Conservation (phyloP, 92 coral and sea anemone species). For the Phymanthus crucifer region DNA sequence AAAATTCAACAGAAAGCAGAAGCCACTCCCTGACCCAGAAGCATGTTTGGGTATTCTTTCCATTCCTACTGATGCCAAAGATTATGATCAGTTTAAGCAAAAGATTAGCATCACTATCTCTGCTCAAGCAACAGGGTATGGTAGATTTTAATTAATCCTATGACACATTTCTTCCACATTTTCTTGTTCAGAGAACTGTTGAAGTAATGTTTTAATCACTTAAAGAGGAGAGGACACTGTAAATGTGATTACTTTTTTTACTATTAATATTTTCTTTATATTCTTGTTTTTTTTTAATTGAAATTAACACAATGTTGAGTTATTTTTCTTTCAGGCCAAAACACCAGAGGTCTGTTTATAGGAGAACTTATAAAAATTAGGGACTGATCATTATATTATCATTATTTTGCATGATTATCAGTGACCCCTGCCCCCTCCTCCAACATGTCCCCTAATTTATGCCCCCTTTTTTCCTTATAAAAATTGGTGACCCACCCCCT, state of each 20-base stretch:
- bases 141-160: slow-evolving; percentile 23
- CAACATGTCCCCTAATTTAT: too few relatives aligned
- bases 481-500: too few relatives aligned
- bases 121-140: slow-evolving; percentile 48
- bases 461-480: background rate
- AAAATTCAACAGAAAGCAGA: slow-evolving; percentile 36
- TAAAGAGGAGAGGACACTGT: too few relatives aligned
- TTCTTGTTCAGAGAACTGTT: background rate
- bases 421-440: too few relatives aligned
- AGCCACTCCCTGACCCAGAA: slow-evolving; percentile 48
- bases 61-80: slow-evolving; percentile 23
- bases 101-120: slow-evolving; percentile 30
- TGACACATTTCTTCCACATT: background rate
- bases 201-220: too few relatives aligned
- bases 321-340: background rate
- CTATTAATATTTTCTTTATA: too few relatives aligned
- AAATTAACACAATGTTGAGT: background rate
- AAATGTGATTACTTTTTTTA: background rate
- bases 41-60: slow-evolving; percentile 42
- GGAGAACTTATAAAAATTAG: background rate
- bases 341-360: background rate
- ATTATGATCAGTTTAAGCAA: slow-evolving; percentile 26
- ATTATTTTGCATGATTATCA: too few relatives aligned
- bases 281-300: background rate
- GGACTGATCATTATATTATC: too few relatives aligned